A percentile compares a stretch with the other conserved stretches of the same genome.
Conservation (phyloP, 2,888 invertebrate genomes). For the Apamea epomidion region DNA sequence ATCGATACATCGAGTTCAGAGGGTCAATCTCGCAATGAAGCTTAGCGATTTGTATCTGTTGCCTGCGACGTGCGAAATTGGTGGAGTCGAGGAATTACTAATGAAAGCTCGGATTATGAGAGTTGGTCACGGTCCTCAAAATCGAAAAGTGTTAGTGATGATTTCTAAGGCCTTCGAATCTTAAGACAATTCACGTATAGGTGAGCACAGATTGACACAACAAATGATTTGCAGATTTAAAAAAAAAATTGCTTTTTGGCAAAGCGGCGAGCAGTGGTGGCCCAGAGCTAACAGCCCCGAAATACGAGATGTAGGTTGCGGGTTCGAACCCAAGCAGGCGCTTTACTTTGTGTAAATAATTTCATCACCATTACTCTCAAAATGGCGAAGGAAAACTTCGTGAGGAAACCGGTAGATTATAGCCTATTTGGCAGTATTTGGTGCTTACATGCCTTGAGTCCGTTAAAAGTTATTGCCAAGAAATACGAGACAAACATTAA, state of each 20-base stretch:
- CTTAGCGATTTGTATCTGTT: conserved; percentile 70
- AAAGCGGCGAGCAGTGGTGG: no score
- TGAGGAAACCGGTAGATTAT: no score
- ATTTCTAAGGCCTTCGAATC: background rate
- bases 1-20: conserved; percentile 72
- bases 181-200: background rate
- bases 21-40: conserved; percentile 72
- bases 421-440: no score
- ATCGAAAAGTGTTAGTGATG: background rate
- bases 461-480: no score
- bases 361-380: no score
- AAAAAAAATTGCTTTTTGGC: background rate
- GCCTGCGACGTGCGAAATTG: conserved; percentile 32
- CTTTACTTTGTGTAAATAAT: no score
- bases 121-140: background rate
- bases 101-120: background rate
- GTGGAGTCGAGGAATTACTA: conserved; percentile 15
- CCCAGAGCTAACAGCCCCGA: no score
- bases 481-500: no score
- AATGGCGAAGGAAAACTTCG: no score
- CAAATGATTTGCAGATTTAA: background rate
- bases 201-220: background rate
- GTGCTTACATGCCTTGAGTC: no score
- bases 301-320: no score
- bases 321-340: no score